Base-by-base conservation (phyloP, 2,888 invertebrate species). In the Emmelina monodactyla region DNA sequence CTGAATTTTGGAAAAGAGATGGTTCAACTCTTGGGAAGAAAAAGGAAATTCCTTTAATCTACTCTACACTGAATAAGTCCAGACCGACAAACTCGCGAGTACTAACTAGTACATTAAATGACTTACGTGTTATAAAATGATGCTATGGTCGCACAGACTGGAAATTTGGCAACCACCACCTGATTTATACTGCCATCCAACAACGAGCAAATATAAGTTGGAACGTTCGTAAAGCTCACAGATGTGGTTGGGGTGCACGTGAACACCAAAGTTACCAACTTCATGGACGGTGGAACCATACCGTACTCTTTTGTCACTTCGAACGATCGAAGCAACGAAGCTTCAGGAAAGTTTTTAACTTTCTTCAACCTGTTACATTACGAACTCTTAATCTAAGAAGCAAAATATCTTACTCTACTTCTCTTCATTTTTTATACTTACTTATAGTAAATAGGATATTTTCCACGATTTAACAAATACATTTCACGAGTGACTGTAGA, bases 401-500 rank as follows among this genome's bases (percentile, higher is more conserved):
- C n/a, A n/a, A n/a, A n/a, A n/a, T n/a, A n/a, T n/a, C n/a, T n/a
- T n/a, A n/a, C n/a, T n/a, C n/a, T n/a, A n/a, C n/a, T n/a, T n/a
- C n/a, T n/a, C n/a, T n/a, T n/a, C n/a, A n/a, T n/a, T n/a, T n/a
- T n/a, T n/a, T n/a, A 7, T 37, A 57, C 72, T 64, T 50, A 84
- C 84, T 68, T 72, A 49, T 62, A 85, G 53, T 70, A 73, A 37
- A 84, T 67, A 37, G 79, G 82, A 46, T 83, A 83, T 60, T 78
- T 80, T 29, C 86, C 85, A 14, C 78, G 65, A 60, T 86, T 87
- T 13, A 70, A 57, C 15, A 87, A 60, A 31, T 66, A 67, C 61
- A 86, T 81, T 25, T 67, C 59, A 34, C 68, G 56, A 1, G 46
- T 52, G 12, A 75, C 62, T 1, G 73, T 65, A 0, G 75, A 72